These are phyloP conservation scores for Neolamprologus hecqui DNA, from an alignment of 2,113 vertebrate genomes.

Conservation along the genomic window DNA sequence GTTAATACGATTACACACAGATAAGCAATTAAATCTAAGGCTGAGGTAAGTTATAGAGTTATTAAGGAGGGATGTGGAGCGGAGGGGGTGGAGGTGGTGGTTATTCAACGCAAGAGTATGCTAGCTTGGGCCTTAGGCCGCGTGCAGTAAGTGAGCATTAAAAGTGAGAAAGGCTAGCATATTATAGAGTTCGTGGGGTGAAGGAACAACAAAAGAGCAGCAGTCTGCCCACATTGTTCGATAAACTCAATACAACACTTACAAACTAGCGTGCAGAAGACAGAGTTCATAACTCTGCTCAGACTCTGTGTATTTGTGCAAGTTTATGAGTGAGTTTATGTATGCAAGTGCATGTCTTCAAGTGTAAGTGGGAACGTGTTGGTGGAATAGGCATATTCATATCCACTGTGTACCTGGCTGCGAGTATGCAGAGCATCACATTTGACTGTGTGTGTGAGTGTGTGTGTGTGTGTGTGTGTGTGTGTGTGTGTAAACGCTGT, in stretches of 20 bases:
- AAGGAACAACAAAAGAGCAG: conserved; percentile 44
- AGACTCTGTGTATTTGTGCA: neutral
- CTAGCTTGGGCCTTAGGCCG: conserved; percentile 34
- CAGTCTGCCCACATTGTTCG: conserved; percentile 40
- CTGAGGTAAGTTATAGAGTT: conserved; percentile 66
- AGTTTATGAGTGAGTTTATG: conserved; percentile 1
- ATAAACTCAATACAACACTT: conserved; percentile 33
- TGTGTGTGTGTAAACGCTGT: neutral
- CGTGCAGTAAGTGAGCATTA: conserved; percentile 29
- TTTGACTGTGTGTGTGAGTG: neutral
- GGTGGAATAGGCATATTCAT: conserved; percentile 19
- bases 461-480: neutral
- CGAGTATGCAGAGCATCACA: neutral
- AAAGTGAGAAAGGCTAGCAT: conserved; percentile 38
- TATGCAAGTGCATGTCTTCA: neutral
- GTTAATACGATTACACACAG: conserved; percentile 70
- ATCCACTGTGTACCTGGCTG: neutral
- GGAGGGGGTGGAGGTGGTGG: neutral
- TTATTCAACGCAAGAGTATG: conserved; percentile 38
- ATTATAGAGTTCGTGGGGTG: conserved; percentile 50
- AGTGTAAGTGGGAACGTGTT: conserved; percentile 18
- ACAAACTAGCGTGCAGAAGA: conserved; percentile 8
- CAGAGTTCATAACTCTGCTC: conserved; percentile 9
- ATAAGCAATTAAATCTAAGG: conserved; percentile 69
- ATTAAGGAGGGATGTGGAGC: conserved; percentile 48